These are phyloP conservation scores for Colletes collaris DNA, from an alignment of 2,888 invertebrate species.

Conservation along the genomic window DNA sequence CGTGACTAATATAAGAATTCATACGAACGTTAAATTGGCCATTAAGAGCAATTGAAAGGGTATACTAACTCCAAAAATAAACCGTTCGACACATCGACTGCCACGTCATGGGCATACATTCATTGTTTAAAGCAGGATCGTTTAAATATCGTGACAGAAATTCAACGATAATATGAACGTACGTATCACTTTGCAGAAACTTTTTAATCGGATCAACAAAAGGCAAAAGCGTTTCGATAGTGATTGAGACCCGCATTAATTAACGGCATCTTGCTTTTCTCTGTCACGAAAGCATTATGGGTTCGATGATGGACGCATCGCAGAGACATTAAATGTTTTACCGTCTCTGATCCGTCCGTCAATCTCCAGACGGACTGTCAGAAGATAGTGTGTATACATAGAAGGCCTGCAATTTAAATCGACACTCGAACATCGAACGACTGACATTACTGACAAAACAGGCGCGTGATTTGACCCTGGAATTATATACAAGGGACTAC, in stretches of 20 bases:
- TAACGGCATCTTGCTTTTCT: slow-evolving; percentile 1
- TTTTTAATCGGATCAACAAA: no score
- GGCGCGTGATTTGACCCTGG: slow-evolving; percentile 9
- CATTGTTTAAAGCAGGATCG: no score
- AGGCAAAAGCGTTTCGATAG: no score
- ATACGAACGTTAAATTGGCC: no score
- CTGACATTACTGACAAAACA: slow-evolving; percentile 29
- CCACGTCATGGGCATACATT: no score
- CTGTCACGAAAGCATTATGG: slow-evolving; percentile 9
- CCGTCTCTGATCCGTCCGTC: slow-evolving; percentile 35
- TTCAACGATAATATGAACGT: no score
- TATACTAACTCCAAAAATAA: no score
- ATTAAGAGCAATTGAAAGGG: no score
- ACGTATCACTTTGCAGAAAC: no score
- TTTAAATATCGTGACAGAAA: no score
- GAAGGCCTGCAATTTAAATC: slow-evolving; percentile 32
- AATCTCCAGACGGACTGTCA: slow-evolving; percentile 41
- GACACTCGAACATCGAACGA: slow-evolving; percentile 21
- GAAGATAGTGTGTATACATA: slow-evolving; percentile 27
- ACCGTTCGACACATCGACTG: no score
- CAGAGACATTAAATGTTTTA: slow-evolving; percentile 23
- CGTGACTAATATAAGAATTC: no score
- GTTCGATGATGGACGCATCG: slow-evolving; percentile 16
- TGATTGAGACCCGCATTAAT: slow-evolving; percentile 10
- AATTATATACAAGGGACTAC: slow-evolving; percentile 18